These are phyloP conservation scores for Netelia melanura DNA, from an alignment of 2,888 invertebrate species.

Conservation along the genomic window DNA sequence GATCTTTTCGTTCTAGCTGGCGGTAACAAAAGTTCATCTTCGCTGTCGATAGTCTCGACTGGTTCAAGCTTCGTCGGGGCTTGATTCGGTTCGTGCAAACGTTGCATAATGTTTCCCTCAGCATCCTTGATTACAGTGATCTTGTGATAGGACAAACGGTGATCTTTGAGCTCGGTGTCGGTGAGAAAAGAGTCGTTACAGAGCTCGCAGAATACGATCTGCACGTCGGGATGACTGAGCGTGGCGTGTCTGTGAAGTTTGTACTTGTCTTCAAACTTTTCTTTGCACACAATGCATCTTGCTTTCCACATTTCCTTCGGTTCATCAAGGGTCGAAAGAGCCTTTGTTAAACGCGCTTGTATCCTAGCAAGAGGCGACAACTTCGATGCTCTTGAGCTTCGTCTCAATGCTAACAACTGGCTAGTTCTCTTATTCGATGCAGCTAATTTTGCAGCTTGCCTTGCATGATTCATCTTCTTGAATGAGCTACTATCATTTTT, in stretches of 20 bases:
- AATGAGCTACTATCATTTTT: neutral
- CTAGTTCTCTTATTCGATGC: neutral
- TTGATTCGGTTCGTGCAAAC: neutral
- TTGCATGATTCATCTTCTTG: neutral
- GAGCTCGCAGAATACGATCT: conserved; percentile 64
- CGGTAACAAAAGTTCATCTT: conserved; percentile 1
- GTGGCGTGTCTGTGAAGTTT: conserved; percentile 64
- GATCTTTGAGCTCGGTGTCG: conserved; percentile 46
- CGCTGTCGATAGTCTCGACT: neutral
- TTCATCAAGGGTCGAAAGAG: neutral
- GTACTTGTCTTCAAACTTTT: conserved; percentile 53
- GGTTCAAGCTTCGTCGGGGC: neutral
- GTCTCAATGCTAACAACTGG: neutral
- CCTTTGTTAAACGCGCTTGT: conserved; percentile 12
- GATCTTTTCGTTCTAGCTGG: neutral
- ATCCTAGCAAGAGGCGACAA: conserved; percentile 8
- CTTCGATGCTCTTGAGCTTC: neutral
- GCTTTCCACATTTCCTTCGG: conserved; percentile 8
- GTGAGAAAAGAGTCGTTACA: conserved; percentile 61
- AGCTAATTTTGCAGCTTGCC: neutral
- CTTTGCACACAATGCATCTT: conserved; percentile 58
- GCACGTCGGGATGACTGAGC: conserved; percentile 47
- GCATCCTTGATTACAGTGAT: neutral
- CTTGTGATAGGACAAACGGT: conserved; percentile 47
- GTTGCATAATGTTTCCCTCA: neutral